Percentiles rank a stretch among this genome's conserved stretches.
Evolutionary conservation across 2,113 vertebrate species (phyloP).

Genomic region (Ctenomys sociabilis): DNA sequence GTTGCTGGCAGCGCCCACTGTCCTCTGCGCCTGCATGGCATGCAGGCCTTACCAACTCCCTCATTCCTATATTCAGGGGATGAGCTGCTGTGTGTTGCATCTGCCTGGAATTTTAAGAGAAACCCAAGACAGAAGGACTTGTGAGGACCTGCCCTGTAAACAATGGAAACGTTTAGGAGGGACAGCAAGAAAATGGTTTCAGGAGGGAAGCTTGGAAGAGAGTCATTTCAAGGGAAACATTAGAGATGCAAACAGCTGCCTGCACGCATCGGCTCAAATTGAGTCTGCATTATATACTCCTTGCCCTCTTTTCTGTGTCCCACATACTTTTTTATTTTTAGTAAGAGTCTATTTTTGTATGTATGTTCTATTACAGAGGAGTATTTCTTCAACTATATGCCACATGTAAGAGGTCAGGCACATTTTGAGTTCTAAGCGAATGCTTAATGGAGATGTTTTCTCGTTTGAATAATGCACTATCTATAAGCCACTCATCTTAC

Average conservation of each 20-base stretch:
- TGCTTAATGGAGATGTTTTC: background rate
- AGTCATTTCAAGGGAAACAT: background rate
- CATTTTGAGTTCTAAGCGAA: conserved; percentile 6
- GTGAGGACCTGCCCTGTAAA: conserved; percentile 72
- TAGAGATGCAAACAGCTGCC: conserved; percentile 42
- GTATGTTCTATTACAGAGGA: conserved; percentile 51
- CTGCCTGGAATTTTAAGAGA: conserved; percentile 76
- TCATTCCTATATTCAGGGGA: conserved; percentile 82
- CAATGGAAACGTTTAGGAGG: conserved; percentile 58
- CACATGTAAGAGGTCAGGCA: background rate
- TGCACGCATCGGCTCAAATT: background rate
- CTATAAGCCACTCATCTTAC: background rate
- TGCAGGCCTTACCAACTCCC: conserved; percentile 52
- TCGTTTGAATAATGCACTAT: background rate
- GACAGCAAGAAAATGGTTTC: background rate
- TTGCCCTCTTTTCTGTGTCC: conserved; percentile 29
- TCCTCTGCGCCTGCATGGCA: background rate
- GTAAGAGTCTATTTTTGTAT: conserved; percentile 70
- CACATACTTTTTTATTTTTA: conserved; percentile 59
- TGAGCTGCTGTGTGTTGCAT: conserved; percentile 73
- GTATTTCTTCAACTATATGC: conserved; percentile 58
- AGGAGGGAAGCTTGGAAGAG: conserved; percentile 1
- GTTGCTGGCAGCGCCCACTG: background rate
- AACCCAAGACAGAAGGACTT: conserved; percentile 75
- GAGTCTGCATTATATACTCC: background rate